phyloP scores from a whole-genome alignment of 2,888 invertebrate species.

The Proisotoma minuta region DNA sequence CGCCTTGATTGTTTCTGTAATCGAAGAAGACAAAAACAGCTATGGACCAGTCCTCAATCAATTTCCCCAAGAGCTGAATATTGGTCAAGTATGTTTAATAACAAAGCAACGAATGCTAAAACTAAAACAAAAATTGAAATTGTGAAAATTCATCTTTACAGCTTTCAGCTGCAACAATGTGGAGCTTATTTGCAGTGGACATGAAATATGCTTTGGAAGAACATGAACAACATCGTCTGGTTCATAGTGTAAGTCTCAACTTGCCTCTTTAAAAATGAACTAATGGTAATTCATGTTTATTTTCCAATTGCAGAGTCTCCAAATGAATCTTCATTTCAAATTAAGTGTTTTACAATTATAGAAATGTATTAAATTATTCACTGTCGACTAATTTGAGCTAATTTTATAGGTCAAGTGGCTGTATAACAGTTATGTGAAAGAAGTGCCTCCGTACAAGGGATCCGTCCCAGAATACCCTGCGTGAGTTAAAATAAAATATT shows the following conservation, averaged over 20 bases:
- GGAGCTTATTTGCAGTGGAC: slow-evolving; percentile 92
- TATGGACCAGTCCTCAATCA: slow-evolving; percentile 98
- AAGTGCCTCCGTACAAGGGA: slow-evolving; percentile 93
- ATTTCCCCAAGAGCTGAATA: slow-evolving; percentile 97
- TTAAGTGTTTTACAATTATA: too few species aligned
- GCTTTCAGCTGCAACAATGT: slow-evolving; percentile 95
- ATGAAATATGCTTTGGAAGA: slow-evolving; percentile 98
- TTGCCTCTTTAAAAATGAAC: slow-evolving; percentile 55
- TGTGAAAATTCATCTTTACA: slow-evolving; percentile 52
- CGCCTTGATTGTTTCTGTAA: slow-evolving; percentile 86
- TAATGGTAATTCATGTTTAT: too few species aligned
- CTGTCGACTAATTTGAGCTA: too few species aligned
- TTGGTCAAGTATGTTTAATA: slow-evolving; percentile 76
- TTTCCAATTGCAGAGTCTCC: too few species aligned
- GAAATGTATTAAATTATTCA: too few species aligned
- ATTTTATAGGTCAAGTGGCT: slow-evolving; percentile 99
- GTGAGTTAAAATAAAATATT: slow-evolving; percentile 50
- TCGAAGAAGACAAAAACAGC: slow-evolving; percentile 97
- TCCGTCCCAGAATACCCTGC: slow-evolving; percentile 98
- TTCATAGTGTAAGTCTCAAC: background rate
- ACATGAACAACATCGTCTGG: slow-evolving; percentile 85
- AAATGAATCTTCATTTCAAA: slow-evolving; percentile 99
- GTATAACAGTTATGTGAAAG: slow-evolving; percentile 94
- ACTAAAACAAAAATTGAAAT: background rate
- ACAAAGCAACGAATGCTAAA: background rate